Base-by-base conservation (phyloP, 2,113 vertebrate genomes). In the Siphamia tubifer region DNA sequence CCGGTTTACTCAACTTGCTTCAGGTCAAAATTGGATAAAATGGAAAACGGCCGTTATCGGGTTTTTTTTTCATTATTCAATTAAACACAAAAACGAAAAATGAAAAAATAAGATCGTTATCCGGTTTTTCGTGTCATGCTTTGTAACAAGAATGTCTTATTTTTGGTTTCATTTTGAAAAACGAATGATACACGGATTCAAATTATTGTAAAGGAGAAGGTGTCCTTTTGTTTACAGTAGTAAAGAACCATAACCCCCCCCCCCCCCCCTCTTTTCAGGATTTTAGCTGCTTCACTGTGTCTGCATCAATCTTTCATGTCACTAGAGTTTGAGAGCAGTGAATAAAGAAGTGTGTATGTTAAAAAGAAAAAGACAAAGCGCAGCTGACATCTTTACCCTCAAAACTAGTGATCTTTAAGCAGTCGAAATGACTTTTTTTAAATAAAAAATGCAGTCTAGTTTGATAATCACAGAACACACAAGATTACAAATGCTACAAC, bases 401-500 rank as follows among this genome's bases (percentile, higher is more conserved):
- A 68, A 66, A 68, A 48, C 47, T 73, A 74, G 11, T 38, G 52
- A 73, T 17, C 4, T 55, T 47, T 38, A 20, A 40, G 48, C 45
- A 78, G 65, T 31, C 20, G 30, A 57, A 63, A 49, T 51, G 34
- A 67, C 53, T 64, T 68, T 16, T n/a, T n/a, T n/a, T n/a, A n/a
- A n/a, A n/a, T n/a, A 49, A 52, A 69, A 80, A 66, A 67, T 23
- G 15, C 34, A 36, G 32, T 73, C 84, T 84, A 31, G 21, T 71
- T 53, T 68, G 66, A 69, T 28, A 71, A 71, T 8, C 17, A 85
- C 65, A 54, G 43, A 55, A 79, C 53, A 0, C 70, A 65, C 66
- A 67, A 68, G 12, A 84, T 60, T 31, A 84, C 53, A 55, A 75
- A 66, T 58, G 39, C 42, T 61, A 88, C 71, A 69, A 67, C 20